Evolutionary conservation across 1,140 invertebrate species (phyloP).

Genomic region (Meloidogyne exigua): DNA sequence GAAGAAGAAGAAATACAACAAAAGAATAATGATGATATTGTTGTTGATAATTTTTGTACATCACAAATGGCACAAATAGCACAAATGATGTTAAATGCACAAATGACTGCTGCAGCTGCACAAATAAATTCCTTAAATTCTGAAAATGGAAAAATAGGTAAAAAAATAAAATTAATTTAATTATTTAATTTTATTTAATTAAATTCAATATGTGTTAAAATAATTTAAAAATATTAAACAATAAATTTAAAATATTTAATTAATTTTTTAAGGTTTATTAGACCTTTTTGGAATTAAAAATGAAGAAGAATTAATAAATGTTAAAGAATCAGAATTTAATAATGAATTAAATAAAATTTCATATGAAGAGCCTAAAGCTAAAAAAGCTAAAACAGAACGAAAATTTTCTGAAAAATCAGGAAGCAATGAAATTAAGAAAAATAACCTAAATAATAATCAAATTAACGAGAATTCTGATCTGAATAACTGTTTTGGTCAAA

Average conservation of each 20-base stretch:
- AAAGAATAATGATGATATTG: not conserved
- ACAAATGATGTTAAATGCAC: conserved; percentile 4
- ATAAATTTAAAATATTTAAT: not conserved
- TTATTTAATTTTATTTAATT: not conserved
- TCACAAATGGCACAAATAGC: not conserved
- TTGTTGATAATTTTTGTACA: not conserved
- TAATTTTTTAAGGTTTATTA: not conserved
- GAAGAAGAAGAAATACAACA: too few relatives aligned
- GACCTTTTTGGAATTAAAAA: conserved; percentile 1
- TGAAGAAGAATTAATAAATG: not conserved
- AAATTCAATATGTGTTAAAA: too few relatives aligned
- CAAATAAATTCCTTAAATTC: not conserved
- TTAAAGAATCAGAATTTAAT: not conserved
- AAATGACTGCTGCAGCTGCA: not conserved
- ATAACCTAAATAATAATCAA: not conserved
- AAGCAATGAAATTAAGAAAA: not conserved
- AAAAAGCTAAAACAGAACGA: not conserved
- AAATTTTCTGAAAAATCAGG: not conserved
- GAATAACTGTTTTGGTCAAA: not conserved
- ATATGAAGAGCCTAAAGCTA: not conserved
- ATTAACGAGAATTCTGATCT: not conserved
- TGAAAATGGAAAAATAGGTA: not conserved
- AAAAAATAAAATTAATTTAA: not conserved
- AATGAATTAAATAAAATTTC: not conserved
- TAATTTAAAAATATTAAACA: not conserved